phyloP scores from a whole-genome alignment of 2,888 invertebrate species.

The Drosophila buzzatii region DNA sequence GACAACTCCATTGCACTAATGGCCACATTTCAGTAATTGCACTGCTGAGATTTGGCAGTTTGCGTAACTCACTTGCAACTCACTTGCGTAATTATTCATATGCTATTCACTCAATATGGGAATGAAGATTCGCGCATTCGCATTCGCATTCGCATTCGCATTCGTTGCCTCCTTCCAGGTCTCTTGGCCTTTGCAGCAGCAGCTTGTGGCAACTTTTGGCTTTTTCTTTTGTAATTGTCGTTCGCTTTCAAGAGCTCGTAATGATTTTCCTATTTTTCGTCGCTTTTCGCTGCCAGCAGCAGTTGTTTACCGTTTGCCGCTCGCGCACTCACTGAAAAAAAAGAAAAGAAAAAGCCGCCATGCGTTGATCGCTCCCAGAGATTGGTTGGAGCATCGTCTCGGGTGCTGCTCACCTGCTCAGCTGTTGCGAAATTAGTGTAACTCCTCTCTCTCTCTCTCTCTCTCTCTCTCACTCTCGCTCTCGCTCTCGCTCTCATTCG shows the following conservation, averaged over 20 bases:
- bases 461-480: background rate
- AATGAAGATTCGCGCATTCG: constrained; percentile 53
- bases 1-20: background rate
- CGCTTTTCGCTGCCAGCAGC: constrained; percentile 51
- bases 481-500: background rate
- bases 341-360: constrained; percentile 31
- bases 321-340: constrained; percentile 70
- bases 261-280: constrained; percentile 22
- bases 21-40: constrained; percentile 21
- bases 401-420: constrained; percentile 49
- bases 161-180: constrained; percentile 47
- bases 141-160: constrained; percentile 51
- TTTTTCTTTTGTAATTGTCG: constrained; percentile 48
- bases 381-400: constrained; percentile 43
- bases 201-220: constrained; percentile 26
- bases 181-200: constrained; percentile 30
- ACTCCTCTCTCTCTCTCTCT: constrained; percentile 7
- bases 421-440: constrained; percentile 9
- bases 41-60: constrained; percentile 10
- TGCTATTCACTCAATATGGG: constrained; percentile 3
- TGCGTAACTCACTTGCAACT: constrained; percentile 37
- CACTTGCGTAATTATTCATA: constrained; percentile 69
- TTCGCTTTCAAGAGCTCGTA: constrained; percentile 12
- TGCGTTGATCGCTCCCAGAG: constrained; percentile 58
- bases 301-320: constrained; percentile 79